phyloP scores from a whole-genome alignment of 2,888 invertebrate species.

The Mesorhabditis sp. region DNA sequence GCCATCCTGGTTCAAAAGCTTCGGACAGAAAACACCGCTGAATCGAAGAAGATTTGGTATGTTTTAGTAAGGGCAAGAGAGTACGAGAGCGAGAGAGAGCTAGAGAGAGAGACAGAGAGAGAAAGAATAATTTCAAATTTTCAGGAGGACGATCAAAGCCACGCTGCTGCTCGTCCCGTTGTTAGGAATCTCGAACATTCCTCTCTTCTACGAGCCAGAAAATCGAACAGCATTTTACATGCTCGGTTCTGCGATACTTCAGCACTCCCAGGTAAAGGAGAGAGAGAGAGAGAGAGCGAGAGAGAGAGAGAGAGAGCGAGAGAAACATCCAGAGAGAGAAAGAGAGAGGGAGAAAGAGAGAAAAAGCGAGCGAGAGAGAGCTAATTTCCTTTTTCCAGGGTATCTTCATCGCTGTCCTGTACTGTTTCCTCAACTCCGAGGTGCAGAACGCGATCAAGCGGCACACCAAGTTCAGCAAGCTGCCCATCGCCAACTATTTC shows the following conservation, averaged over 20 bases:
- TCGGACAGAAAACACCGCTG: slow-evolving; percentile 61
- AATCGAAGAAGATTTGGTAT: slow-evolving; percentile 61
- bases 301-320: no score
- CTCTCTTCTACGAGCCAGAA: slow-evolving; percentile 63
- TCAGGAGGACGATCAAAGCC: slow-evolving; percentile 64
- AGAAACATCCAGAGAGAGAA: no score
- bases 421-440: slow-evolving; percentile 54
- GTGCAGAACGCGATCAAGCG: slow-evolving; percentile 56
- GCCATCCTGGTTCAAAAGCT: slow-evolving; percentile 62
- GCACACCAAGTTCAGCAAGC: slow-evolving; percentile 40
- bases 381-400: slow-evolving; percentile 37
- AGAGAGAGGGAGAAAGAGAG: neutral
- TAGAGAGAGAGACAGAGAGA: neutral
- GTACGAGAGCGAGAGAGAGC: no score
- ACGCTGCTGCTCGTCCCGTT: slow-evolving; percentile 65
- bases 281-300: no score
- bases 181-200: slow-evolving; percentile 64
- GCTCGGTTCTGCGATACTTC: slow-evolving; percentile 63
- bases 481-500: slow-evolving; percentile 33
- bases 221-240: slow-evolving; percentile 60
- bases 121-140: slow-evolving; percentile 10
- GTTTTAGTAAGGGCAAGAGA: neutral
- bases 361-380: neutral
- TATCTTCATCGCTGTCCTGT: slow-evolving; percentile 57
- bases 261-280: slow-evolving; percentile 63